phyloP scores from a whole-genome alignment of 2,113 vertebrate genomes.

The Gobiocypris rarus region DNA sequence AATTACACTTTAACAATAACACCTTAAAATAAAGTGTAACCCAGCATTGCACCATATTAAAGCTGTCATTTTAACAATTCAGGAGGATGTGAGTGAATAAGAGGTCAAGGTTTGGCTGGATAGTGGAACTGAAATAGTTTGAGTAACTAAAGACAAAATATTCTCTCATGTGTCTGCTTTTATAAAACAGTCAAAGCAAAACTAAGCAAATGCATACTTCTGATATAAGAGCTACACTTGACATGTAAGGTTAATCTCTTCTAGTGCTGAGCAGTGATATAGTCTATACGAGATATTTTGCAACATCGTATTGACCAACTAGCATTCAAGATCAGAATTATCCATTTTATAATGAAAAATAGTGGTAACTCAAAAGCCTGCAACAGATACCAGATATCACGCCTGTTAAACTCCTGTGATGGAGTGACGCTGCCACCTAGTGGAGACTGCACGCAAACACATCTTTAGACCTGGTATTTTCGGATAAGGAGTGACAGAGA shows the following conservation, averaged over 20 bases:
- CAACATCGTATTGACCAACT: background rate
- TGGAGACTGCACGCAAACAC: background rate
- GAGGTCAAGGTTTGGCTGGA: background rate
- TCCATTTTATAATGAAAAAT: background rate
- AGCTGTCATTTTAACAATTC: background rate
- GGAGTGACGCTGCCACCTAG: constrained; percentile 12
- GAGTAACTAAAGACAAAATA: background rate
- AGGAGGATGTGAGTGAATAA: background rate
- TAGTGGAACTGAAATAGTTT: background rate
- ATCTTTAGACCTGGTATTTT: background rate
- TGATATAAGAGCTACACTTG: no score
- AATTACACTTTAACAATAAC: no score
- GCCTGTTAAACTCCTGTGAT: background rate
- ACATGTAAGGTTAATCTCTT: background rate
- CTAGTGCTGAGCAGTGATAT: background rate
- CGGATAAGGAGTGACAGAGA: background rate
- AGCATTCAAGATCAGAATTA: background rate
- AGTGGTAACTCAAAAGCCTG: background rate
- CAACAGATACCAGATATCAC: no score
- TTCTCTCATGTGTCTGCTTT: background rate
- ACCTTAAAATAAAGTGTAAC: no score
- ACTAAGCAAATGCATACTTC: background rate
- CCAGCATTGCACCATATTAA: background rate
- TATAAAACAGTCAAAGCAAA: background rate
- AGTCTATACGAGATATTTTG: background rate